Evolutionary conservation across 2,888 invertebrate genomes (phyloP).

Genomic region (Sycophila texana): DNA sequence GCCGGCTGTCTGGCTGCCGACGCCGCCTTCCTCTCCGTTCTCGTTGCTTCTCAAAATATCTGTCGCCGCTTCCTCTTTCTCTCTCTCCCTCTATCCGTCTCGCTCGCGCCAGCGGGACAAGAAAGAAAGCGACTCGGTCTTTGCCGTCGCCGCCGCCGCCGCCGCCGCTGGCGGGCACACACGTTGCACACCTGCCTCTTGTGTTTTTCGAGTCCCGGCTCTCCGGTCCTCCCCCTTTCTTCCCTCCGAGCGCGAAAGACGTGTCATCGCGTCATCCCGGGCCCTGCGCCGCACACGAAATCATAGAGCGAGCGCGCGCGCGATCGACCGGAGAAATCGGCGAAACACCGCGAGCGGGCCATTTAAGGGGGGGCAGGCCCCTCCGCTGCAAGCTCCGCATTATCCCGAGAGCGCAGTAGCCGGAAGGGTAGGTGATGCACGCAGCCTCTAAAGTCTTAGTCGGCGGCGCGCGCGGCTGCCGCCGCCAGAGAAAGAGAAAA

Average conservation of each 20-base stretch:
- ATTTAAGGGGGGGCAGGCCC: background rate
- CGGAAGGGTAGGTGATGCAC: constrained; percentile 64
- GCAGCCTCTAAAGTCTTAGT: background rate
- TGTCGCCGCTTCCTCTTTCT: constrained; percentile 38
- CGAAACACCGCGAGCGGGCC: background rate
- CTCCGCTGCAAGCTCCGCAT: constrained; percentile 7
- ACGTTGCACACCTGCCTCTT: constrained; percentile 40
- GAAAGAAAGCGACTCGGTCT: background rate
- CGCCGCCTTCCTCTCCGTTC: background rate
- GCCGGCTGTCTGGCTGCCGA: constrained; percentile 1
- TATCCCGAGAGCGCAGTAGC: constrained; percentile 64
- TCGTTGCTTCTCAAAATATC: constrained; percentile 38
- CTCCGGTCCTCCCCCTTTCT: background rate
- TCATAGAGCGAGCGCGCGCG: background rate
- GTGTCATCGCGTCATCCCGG: constrained; percentile 21
- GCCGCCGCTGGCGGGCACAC: constrained; percentile 3
- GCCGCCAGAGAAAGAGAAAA: constrained; percentile 15
- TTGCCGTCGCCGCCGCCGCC: background rate
- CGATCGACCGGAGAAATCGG: background rate
- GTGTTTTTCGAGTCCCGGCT: background rate
- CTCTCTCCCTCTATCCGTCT: constrained; percentile 50
- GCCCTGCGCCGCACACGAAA: no score
- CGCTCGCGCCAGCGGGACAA: constrained; percentile 1
- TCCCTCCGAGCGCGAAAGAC: constrained; percentile 20
- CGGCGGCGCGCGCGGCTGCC: background rate